A percentile compares a stretch with the other conserved stretches of the same genome.
These are phyloP conservation scores for Crematogaster levior DNA, from an alignment of 2,888 invertebrate genomes.

Conservation along the genomic window DNA sequence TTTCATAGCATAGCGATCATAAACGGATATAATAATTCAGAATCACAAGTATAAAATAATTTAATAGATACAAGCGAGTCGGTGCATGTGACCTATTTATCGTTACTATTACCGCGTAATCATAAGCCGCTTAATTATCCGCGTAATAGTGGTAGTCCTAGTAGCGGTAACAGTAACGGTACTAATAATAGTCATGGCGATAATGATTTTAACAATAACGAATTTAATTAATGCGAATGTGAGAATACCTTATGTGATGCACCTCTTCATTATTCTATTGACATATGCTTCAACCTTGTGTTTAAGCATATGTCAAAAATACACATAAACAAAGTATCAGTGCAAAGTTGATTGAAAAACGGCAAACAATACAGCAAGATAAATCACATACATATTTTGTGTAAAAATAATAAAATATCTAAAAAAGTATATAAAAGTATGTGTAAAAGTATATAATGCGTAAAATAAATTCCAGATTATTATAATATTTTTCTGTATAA, in stretches of 20 bases:
- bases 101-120: constrained; percentile 63
- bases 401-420: neutral
- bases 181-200: constrained; percentile 64
- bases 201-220: constrained; percentile 64
- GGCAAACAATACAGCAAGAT: neutral
- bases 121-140: constrained; percentile 71
- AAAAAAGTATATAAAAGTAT: too few relatives aligned
- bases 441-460: too few relatives aligned
- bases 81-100: constrained; percentile 67
- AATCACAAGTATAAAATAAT: constrained; percentile 53
- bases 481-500: neutral
- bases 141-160: constrained; percentile 52
- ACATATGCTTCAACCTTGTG: neutral
- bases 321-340: neutral
- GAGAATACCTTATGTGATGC: constrained; percentile 20
- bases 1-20: neutral
- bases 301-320: neutral
- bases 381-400: neutral
- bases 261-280: constrained; percentile 9
- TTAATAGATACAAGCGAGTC: constrained; percentile 52
- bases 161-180: constrained; percentile 50
- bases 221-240: constrained; percentile 53
- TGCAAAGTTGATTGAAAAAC: neutral
- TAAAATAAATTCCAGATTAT: neutral
- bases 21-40: constrained; percentile 58